phyloP scores from a whole-genome alignment of 2,888 invertebrate genomes.

The Ophion ventricosus region DNA sequence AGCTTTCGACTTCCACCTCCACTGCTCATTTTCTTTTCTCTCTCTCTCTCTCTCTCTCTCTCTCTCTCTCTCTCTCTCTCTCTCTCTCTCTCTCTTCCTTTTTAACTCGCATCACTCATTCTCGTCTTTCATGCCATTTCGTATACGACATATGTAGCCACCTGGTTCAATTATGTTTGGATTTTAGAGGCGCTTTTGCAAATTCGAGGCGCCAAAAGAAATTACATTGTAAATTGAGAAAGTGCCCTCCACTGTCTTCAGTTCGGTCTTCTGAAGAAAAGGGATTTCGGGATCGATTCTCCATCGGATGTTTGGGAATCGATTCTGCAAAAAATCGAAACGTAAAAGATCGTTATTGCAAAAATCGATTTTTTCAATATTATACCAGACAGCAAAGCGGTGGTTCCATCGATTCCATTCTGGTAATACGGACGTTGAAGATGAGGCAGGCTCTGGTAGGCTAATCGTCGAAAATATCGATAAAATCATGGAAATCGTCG shows the following conservation, averaged over 20 bases:
- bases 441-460: too few species aligned
- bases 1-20: constrained; percentile 72
- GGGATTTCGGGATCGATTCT: too few species aligned
- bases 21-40: constrained; percentile 59
- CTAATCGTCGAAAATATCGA: too few species aligned
- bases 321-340: too few species aligned
- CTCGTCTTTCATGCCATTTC: constrained; percentile 70
- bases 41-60: constrained; percentile 63
- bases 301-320: too few species aligned
- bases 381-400: too few species aligned
- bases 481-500: too few species aligned
- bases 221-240: not conserved
- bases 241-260: not conserved
- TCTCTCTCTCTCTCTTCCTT: constrained; percentile 64
- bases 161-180: constrained; percentile 74
- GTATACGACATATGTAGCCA: constrained; percentile 74
- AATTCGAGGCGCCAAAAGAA: not conserved
- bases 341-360: too few species aligned
- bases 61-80: constrained; percentile 63
- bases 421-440: too few species aligned
- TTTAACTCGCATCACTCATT: constrained; percentile 54
- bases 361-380: too few species aligned
- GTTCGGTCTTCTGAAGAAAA: too few species aligned
- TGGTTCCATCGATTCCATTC: too few species aligned
- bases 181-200: constrained; percentile 1